These are phyloP conservation scores for Neogobius melanostomus DNA, from an alignment of 2,113 vertebrate genomes.

Conservation along the genomic window DNA sequence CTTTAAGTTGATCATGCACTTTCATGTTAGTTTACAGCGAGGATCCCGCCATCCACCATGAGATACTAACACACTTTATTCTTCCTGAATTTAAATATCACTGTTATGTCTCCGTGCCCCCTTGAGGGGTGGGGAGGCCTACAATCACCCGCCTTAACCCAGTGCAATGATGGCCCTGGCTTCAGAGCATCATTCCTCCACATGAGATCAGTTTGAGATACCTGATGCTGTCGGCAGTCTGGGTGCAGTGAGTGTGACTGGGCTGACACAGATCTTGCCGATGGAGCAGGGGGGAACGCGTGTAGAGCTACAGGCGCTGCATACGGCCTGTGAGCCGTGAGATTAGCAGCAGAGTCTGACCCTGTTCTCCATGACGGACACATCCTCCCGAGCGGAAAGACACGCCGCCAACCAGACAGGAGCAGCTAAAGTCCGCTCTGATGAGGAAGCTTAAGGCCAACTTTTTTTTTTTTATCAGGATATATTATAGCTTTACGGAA, in stretches of 20 bases:
- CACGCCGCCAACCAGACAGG: slow-evolving; percentile 5
- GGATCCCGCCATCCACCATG: no score
- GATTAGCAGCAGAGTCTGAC: slow-evolving; percentile 43
- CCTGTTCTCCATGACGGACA: slow-evolving; percentile 41
- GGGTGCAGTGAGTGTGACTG: slow-evolving; percentile 25
- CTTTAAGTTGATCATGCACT: no score
- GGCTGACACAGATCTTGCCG: slow-evolving; percentile 35
- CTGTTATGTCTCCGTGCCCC: no score
- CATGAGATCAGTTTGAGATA: slow-evolving; percentile 11
- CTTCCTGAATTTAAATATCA: no score
- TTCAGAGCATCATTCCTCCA: background rate
- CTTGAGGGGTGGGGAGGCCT: no score
- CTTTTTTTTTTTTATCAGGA: no score
- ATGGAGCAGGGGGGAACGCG: slow-evolving; percentile 25
- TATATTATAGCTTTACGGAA: no score
- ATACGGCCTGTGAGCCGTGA: slow-evolving; percentile 60
- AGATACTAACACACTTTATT: no score
- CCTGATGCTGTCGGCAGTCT: slow-evolving; percentile 9
- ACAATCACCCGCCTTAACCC: no score
- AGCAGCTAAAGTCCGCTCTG: background rate
- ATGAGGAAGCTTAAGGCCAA: no score
- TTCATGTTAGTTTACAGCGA: no score
- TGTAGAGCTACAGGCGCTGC: slow-evolving; percentile 37
- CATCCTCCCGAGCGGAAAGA: slow-evolving; percentile 22
- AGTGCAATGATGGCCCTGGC: no score